These are phyloP conservation scores for Gambusia affinis DNA, from an alignment of 2,113 vertebrate species.

Conservation along the genomic window DNA sequence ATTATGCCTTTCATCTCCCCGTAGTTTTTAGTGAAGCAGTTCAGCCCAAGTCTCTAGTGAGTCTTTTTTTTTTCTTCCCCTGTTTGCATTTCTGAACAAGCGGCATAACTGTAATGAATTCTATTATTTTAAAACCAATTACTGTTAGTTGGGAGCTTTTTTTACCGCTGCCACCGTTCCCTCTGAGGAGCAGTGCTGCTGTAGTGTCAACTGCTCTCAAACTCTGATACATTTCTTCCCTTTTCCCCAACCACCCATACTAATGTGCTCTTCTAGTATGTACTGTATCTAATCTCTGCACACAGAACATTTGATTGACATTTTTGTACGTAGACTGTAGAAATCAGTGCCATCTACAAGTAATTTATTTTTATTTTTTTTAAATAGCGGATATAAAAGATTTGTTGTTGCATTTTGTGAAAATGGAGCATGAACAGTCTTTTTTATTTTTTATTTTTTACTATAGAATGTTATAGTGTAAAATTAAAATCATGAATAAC, in stretches of 20 bases:
- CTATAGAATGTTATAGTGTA: background rate
- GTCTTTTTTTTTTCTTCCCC: constrained; percentile 61
- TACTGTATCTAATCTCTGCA: constrained; percentile 39
- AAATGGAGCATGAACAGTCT: background rate
- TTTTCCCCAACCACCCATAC: constrained; percentile 63
- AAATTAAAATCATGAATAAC: background rate
- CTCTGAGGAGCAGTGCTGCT: constrained; percentile 74
- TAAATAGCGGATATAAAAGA: too few species aligned
- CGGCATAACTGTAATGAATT: constrained; percentile 81
- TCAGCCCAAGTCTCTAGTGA: constrained; percentile 78
- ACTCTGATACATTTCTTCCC: constrained; percentile 70
- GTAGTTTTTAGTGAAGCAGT: constrained; percentile 80
- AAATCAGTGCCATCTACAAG: background rate
- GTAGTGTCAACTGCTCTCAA: constrained; percentile 68
- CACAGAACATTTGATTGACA: background rate
- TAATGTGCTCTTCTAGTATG: constrained; percentile 60
- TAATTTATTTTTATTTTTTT: background rate
- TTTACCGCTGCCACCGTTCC: constrained; percentile 61
- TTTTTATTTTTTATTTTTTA: background rate
- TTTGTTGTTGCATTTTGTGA: too few species aligned
- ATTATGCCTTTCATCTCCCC: constrained; percentile 82
- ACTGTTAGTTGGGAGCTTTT: constrained; percentile 77
- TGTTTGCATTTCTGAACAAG: constrained; percentile 83
- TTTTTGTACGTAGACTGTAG: background rate
- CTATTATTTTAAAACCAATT: constrained; percentile 85